Evolutionary conservation across 2,797 vertebrate species (phyloP), one percentile per base, ranked within the genome.

Genomic region (Spinibarbus caldwelli): DNA sequence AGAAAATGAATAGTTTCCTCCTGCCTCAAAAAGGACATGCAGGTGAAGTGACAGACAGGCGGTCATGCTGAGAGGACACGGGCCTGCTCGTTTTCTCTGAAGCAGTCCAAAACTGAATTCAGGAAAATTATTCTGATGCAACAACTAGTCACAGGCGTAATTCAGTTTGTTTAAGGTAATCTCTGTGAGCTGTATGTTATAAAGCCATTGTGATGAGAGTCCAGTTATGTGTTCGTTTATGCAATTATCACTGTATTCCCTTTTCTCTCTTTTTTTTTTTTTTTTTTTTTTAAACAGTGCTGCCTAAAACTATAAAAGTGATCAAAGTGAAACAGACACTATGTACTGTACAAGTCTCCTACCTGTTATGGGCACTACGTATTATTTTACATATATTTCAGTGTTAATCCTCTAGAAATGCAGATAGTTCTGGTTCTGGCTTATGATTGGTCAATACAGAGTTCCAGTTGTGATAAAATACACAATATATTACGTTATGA

Each of bases 1-100:
- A 45, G 77, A 80, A 82, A 85, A 86, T 75, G 5, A 84, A 77
- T 85, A 54, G 54, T 31, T 87, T 82, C 49, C 72, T 75, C 23
- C 52, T 9, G 34, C 77, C 59, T 79, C 15, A 31, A 31, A 62
- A 76, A 77, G 83, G 41, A 52, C 31, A 64, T 26, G 64, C n/a
- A 31, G 57, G 81, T 75, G n/a, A 52, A 47, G 64, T 85, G 83
- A 77, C 68, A 82, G 83, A 68, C 71, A 66, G 52, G 14, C 45
- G 17, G 66, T 49, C 70, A 49, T 43, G 71, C n/a, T n/a, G n/a
- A n/a, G n/a, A n/a, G n/a, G n/a, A n/a, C n/a, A n/a, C n/a, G n/a
- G n/a, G n/a, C n/a, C n/a, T n/a, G n/a, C 68, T 75, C 41, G 67
- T 59, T 73, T 67, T 14, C 62, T 85, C 66, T 43, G 54, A 29